Base-by-base conservation (phyloP, 2,797 vertebrate species). In the Melanotaenia parkinsoni region DNA sequence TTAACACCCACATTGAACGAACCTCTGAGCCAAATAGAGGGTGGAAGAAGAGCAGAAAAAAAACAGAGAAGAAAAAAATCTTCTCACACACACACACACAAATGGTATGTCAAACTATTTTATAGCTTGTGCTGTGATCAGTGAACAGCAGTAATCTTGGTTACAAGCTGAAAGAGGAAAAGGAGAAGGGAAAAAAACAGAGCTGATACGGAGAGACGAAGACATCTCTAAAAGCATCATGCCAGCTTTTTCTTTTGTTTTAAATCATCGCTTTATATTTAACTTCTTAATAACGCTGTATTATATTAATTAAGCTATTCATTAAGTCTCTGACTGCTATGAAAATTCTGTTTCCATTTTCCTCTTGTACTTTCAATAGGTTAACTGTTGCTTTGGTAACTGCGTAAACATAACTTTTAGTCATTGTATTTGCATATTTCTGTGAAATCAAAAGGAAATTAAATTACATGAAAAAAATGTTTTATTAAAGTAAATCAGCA, bases 1-100 rank as follows among this genome's bases (percentile, higher is more conserved):
- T 72, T 70, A 77, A 82, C 81, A 84, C 74, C 58, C 65, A 75
- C 72, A 87, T 65, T 74, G 63, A 83, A 85, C 16, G 38, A 78
- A 79, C 65, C 79, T 78, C 61, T 38, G 65, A 85, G 84, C 58
- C 26, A 79, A 63, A 76, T 58, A 69, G 24, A 10, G 65, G 43
- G 53, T 50, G 57, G 57, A 50, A 28, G 71, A 76, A 58, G 11
- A 65, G 63, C 47, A 38, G 53, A 68, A 67, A 43, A 32, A 50
- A 13, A n/a, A 30, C 57, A 69, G 5, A 16, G 3, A n/a, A 30
- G 33, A n/a, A 58, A 67, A 74, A 76, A 70, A 80, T 22, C 5
- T 20, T 47, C 14, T 47, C 26, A 28, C 26, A 28, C 26, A 28
- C 26, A 28, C 43, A 47, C 43, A 47, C 43, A 45, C 14, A 45